Evolutionary conservation across 1,140 invertebrate species (phyloP), one percentile per base, ranked within the genome.

Genomic region (Euglossa dilemma): DNA sequence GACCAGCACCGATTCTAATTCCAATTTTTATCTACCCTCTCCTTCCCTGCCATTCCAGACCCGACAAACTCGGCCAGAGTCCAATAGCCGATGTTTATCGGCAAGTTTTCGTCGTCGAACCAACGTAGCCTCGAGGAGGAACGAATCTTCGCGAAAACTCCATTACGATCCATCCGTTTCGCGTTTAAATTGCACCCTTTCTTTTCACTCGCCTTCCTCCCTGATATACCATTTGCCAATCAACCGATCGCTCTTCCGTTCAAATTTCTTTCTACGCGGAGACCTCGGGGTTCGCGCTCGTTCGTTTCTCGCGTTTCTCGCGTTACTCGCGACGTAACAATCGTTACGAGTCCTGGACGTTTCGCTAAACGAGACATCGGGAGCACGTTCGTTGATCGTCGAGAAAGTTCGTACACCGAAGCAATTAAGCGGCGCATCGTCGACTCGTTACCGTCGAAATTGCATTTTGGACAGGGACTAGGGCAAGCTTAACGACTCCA

Each of bases 111-210:
- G 28, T 54, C 52, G 16, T 14, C 14, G 14, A 52, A 25, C 54
- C 18, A 45, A 50, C 36, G 36, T 59, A 50, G 28, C 47, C 63
- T 59, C 50, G 25, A 43, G 61, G 20, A 25, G n/a, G 63, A 63
- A 67, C 52, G 71, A 81, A 75, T 67, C 72, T 66, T 74, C 59
- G 14, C n/a, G n/a, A n/a, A n/a, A n/a, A 85, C 88, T 89, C 91
- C 87, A 91, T 92, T 91, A 87, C 91, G 90, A 91, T 90, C 89
- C 85, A 91, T 91, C 84, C 87, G 74, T 85, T 89, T 85, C 82
- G 74, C 82, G 23, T 50, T 63, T 45, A 56, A 74, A 64, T 66
- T 25, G 28, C 64, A 63, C 16, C 63, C 61, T 64, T 52, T 54
- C 67, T 54, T 50, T 70, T 75, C 36, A 28, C 36, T 57, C 81